A percentile compares a stretch with the other conserved stretches of the same genome.
These are phyloP conservation scores for Ylistrum balloti DNA, from an alignment of 1,140 invertebrate species.

Conservation along the genomic window DNA sequence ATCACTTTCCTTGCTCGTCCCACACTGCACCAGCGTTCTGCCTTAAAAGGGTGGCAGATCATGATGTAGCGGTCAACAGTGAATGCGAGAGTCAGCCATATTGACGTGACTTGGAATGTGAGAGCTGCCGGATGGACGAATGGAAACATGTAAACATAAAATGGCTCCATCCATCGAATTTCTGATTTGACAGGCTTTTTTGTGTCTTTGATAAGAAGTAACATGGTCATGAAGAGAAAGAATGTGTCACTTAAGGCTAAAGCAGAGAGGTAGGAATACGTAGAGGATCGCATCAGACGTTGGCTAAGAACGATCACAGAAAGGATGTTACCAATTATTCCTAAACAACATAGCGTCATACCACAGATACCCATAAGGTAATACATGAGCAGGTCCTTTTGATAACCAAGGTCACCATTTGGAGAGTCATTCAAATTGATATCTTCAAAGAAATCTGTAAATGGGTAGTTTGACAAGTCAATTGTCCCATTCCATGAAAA, in stretches of 20 bases:
- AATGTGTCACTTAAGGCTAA: conserved; percentile 80
- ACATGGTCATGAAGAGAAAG: conserved; percentile 76
- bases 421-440: not conserved
- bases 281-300: conserved; percentile 78
- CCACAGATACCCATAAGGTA: conserved; percentile 80
- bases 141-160: conserved; percentile 78
- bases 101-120: conserved; percentile 81
- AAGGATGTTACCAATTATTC: conserved; percentile 80
- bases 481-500: not conserved
- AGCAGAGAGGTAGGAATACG: conserved; percentile 80
- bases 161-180: conserved; percentile 61
- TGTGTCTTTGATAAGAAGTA: conserved; percentile 73
- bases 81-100: conserved; percentile 82
- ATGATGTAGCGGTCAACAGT: conserved; percentile 82
- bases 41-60: conserved; percentile 82
- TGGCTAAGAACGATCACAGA: conserved; percentile 80
- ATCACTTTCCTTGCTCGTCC: conserved; percentile 76
- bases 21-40: conserved; percentile 78
- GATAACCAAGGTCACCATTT: not conserved
- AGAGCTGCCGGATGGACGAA: conserved; percentile 78
- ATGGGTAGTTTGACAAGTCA: not conserved
- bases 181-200: conserved; percentile 64
- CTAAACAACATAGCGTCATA: conserved; percentile 76
- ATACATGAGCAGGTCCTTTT: conserved; percentile 70
- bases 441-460: not conserved